Conservation (phyloP, 2,888 invertebrate species). For the Brachyptera putata region DNA sequence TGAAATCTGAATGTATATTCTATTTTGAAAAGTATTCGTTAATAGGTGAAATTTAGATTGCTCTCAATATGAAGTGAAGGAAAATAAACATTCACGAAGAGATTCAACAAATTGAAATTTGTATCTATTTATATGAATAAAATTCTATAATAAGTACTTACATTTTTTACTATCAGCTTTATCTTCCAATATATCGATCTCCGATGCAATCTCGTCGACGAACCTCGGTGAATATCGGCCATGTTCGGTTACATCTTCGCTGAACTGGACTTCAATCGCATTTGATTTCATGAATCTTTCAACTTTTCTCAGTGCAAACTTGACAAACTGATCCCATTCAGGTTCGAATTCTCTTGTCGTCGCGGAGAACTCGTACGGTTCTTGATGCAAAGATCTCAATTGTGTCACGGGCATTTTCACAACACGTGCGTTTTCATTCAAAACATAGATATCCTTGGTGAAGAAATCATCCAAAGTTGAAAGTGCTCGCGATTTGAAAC, state of each 20-base stretch:
- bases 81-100: no score
- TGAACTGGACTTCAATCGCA: constrained; percentile 67
- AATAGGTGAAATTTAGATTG: no score
- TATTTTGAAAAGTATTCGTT: no score
- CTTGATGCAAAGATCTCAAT: constrained; percentile 62
- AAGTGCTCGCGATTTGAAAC: constrained; percentile 77
- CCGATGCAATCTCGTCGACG: constrained; percentile 77
- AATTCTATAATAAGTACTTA: no score
- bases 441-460: constrained; percentile 53
- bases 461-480: constrained; percentile 75
- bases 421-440: constrained; percentile 69
- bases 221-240: constrained; percentile 75
- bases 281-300: constrained; percentile 75
- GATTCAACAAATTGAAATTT: no score
- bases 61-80: no score
- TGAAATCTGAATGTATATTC: no score
- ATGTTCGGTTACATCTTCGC: constrained; percentile 68
- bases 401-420: constrained; percentile 65
- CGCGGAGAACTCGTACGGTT: constrained; percentile 69
- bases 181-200: constrained; percentile 76
- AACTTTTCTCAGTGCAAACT: constrained; percentile 69
- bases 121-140: no score
- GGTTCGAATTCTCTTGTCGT: constrained; percentile 67
- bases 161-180: constrained; percentile 76
- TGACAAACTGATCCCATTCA: constrained; percentile 77